phyloP scores from a whole-genome alignment of 2,797 vertebrate species.

The Hoplostethus mediterraneus region DNA sequence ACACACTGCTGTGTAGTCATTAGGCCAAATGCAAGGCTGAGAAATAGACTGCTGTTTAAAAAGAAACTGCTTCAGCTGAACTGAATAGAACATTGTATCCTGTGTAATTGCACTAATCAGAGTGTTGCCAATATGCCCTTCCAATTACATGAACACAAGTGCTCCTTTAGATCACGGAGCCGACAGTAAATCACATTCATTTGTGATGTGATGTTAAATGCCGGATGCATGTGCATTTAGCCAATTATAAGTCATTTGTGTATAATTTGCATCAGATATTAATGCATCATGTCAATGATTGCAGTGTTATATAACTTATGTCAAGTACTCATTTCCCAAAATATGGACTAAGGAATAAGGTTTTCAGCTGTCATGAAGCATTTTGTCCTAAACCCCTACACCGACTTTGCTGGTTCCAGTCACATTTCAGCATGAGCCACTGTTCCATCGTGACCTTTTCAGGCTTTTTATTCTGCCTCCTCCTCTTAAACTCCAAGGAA shows the following conservation, averaged over 20 bases:
- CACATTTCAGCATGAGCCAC: constrained; percentile 30
- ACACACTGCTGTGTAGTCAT: constrained; percentile 4
- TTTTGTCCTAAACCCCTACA: constrained; percentile 23
- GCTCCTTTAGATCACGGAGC: constrained; percentile 35
- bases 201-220: constrained; percentile 39
- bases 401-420: constrained; percentile 3
- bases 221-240: constrained; percentile 52
- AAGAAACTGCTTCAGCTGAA: constrained; percentile 32
- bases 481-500: constrained; percentile 36
- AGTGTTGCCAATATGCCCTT: constrained; percentile 41
- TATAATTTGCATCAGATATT: constrained; percentile 65
- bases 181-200: constrained; percentile 49
- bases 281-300: constrained; percentile 57
- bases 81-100: constrained; percentile 46
- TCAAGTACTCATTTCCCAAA: constrained; percentile 35
- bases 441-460: constrained; percentile 23
- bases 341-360: constrained; percentile 4
- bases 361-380: constrained; percentile 38
- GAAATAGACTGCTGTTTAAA: constrained; percentile 28
- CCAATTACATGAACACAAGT: constrained; percentile 56
- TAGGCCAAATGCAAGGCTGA: constrained; percentile 23
- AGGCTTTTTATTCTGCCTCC: constrained; percentile 30
- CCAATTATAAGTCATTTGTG: constrained; percentile 59
- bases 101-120: constrained; percentile 57
- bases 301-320: constrained; percentile 47